Evolutionary conservation across 2,113 vertebrate species (phyloP), one percentile per base, ranked within the genome.

Genomic region (Stigmatopora argus): DNA sequence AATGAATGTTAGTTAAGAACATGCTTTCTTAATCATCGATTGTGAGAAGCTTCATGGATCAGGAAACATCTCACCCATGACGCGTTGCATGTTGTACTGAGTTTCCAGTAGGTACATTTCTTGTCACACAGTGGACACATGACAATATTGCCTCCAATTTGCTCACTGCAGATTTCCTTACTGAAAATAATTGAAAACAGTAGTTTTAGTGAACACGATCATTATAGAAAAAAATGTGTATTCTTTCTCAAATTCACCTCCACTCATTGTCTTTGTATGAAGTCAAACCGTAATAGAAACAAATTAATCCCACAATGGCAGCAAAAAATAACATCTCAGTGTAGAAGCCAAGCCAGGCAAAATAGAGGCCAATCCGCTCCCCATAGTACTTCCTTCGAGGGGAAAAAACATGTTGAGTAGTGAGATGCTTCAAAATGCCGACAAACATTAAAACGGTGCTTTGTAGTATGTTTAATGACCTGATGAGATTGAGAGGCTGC

Each of bases 281-380:
- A 49, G 94, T 85, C 63, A 93, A 84, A 49, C 96, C 97, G 1
- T 97, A 98, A 53, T 94, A 14, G 75, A 99, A 98, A 85, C 96
- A 99, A 73, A 95, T 88, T 38, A 94, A 86, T 2, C 97, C 96
- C 48, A 98, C 91, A 0, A 97, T 26, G 18, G 95, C 96, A 51
- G 97, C 96, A 78, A 93, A 89, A 68, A 94, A 87, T 48, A 99
- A 85, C 97, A 99, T 99, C 85, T 98, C 94, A 0, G 97, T 99
- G 88, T 99, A 99, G 88, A 94, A 99, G 58, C 97, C 96, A 7
- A 99, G 88, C 93, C 97, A 99, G 17, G 95, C 97, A 87, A 98
- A 99, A 85, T 99, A 99, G 83, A 98, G 94, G 5, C 94, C 96
- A 61, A 98, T 96, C 90, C 95, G 98, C 88, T 99, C 97, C 44